These are phyloP conservation scores for Cordylochernes scorpioides DNA, from an alignment of 2,888 invertebrate species.

Conservation along the genomic window DNA sequence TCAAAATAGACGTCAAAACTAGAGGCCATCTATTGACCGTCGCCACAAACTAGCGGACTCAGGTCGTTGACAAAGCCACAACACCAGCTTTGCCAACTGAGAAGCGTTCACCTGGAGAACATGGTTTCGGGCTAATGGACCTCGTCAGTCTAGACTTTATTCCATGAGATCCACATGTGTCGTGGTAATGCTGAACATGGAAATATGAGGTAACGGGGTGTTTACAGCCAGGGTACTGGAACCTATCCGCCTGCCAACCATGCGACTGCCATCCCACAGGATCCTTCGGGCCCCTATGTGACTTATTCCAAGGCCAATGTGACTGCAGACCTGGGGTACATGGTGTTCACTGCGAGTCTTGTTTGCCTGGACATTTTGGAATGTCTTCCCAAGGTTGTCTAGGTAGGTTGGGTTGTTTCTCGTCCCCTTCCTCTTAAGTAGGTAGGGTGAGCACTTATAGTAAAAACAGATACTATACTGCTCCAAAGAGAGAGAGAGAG, in stretches of 20 bases:
- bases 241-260: background rate
- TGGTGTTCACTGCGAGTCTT: conserved; percentile 25
- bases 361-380: conserved; percentile 25
- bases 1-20: too few relatives aligned
- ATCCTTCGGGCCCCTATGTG: conserved; percentile 31
- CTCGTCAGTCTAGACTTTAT: too few relatives aligned
- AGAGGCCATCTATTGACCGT: too few relatives aligned
- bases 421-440: background rate
- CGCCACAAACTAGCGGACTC: too few relatives aligned
- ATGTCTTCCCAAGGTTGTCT: conserved; percentile 25
- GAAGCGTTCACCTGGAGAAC: too few relatives aligned
- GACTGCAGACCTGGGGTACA: conserved; percentile 24
- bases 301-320: conserved; percentile 46
- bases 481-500: too few relatives aligned
- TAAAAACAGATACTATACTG: background rate
- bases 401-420: too few relatives aligned
- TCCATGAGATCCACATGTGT: background rate
- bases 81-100: too few relatives aligned
- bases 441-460: background rate
- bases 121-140: too few relatives aligned
- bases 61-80: too few relatives aligned
- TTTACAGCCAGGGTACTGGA: background rate
- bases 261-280: conserved; percentile 31
- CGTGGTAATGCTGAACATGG: background rate
- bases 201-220: background rate